These are phyloP conservation scores for Heliopora coerulea DNA, from an alignment of 92 coral and sea anemone genomes.

Conservation along the genomic window DNA sequence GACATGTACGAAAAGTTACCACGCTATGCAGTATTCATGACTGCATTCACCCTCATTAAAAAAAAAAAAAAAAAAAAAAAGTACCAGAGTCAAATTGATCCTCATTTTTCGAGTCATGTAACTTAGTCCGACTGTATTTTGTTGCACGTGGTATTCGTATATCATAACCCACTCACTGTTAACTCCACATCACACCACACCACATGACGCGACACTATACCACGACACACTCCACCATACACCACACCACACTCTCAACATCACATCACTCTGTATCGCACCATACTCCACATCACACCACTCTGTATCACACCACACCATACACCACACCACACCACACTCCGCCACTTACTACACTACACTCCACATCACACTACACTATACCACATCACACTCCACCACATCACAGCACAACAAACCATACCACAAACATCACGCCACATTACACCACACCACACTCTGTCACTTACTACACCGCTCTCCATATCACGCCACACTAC, in stretches of 20 bases:
- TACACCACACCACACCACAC: not conserved
- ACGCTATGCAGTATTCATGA: too few species aligned
- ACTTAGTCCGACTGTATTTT: too few species aligned
- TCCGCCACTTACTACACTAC: not conserved
- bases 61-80: not conserved
- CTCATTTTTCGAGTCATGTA: too few species aligned
- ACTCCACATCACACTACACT: not conserved
- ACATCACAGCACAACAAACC: not conserved
- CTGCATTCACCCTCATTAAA: too few species aligned
- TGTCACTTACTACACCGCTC: too few species aligned
- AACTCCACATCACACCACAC: not conserved
- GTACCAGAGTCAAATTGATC: too few species aligned
- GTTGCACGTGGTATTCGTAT: too few species aligned
- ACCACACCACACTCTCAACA: slow-evolving; percentile 6
- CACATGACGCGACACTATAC: slow-evolving; percentile 1
- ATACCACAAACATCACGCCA: not conserved
- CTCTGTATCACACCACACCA: slow-evolving; percentile 3
- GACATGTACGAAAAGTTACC: too few species aligned
- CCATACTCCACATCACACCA: slow-evolving; percentile 14
- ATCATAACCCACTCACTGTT: too few species aligned
- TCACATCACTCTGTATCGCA: slow-evolving; percentile 7
- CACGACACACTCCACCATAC: slow-evolving; percentile 17
- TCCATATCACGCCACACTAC: not conserved
- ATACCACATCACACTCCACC: not conserved
- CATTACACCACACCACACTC: not conserved